phyloP scores from a whole-genome alignment of 2,888 invertebrate genomes.

The Sicus ferrugineus region DNA sequence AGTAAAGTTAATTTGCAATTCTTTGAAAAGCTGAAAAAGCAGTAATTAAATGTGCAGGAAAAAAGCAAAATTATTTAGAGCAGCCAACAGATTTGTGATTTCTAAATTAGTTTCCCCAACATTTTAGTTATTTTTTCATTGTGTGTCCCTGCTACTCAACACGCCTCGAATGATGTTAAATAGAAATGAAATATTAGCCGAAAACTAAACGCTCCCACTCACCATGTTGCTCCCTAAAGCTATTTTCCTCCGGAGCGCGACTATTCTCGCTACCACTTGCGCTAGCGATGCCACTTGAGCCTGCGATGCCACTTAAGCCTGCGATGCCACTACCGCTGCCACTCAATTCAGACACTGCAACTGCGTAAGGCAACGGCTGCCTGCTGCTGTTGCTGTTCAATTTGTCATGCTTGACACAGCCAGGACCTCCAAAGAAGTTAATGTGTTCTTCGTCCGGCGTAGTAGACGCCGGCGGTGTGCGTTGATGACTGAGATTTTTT shows the following conservation, averaged over 20 bases:
- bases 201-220: slow-evolving; percentile 35
- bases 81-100: slow-evolving; percentile 5
- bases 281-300: slow-evolving; percentile 37
- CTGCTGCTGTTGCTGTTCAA: slow-evolving; percentile 48
- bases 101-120: neutral
- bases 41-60: neutral
- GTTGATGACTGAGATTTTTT: slow-evolving; percentile 8
- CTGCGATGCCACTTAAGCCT: too few relatives aligned
- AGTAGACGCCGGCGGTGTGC: slow-evolving; percentile 43
- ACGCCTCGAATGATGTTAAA: too few relatives aligned
- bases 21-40: neutral
- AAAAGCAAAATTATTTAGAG: slow-evolving; percentile 5
- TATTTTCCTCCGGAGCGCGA: slow-evolving; percentile 41
- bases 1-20: neutral
- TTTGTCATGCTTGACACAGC: slow-evolving; percentile 42
- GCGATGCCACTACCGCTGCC: slow-evolving; percentile 42
- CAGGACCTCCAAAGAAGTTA: slow-evolving; percentile 27
- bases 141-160: too few relatives aligned
- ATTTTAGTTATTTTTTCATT: neutral
- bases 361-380: slow-evolving; percentile 41
- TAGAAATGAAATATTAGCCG: neutral
- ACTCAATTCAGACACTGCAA: slow-evolving; percentile 6
- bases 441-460: slow-evolving; percentile 41
- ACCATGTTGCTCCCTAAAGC: slow-evolving; percentile 51
- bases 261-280: slow-evolving; percentile 23